Base-by-base conservation (phyloP, 2,797 vertebrate genomes). In the Thaleichthys pacificus region DNA sequence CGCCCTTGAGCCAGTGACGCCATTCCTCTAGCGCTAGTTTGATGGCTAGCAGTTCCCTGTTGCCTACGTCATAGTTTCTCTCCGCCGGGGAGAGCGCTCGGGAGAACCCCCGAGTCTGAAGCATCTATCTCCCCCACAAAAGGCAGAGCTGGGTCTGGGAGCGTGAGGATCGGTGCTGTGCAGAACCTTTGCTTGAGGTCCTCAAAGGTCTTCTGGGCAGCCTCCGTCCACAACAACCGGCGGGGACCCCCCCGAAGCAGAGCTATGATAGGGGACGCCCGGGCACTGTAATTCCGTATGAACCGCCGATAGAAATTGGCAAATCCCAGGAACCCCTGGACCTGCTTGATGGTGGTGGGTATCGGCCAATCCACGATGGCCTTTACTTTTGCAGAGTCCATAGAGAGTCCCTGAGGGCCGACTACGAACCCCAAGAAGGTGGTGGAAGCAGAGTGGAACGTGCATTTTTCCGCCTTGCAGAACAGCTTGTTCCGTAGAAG, bases 251-350 rank as follows among this genome's bases (percentile, higher is more conserved):
- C 17, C 11, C 11, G 14, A 19, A 19, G 56, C 56, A 57, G 56
- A 3, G 17, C 1, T 4, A 21, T 19, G 56, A 57, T 19, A 19
- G 49, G 49, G 19, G 49, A 12, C 49, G 7, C 49, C 11, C 11
- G 2, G 49, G 49, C 19, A 54, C 49, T 21, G 17, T 26, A 57
- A 6, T 21, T 32, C 11, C 17, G n/a, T 24, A 57, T 69, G 12
- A 69, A 69, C 9, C 22, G 24, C 3, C 54, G 3, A 57, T 54
- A 42, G 26, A 68, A 68, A 42, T 68, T 68, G 22, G 21, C 22
- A 4, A 68, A 68, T 21, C 47, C 47, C 9, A 68, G 22, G 15
- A 68, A 68, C 0, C 4, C 8, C 4, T 26, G 14, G 2, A 68
- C 4, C 26, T 69, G 47, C 66, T 68, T 68, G 5, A 4, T 3